Conservation (phyloP, 2,113 vertebrate genomes). For the Leuciscus idus region DNA sequence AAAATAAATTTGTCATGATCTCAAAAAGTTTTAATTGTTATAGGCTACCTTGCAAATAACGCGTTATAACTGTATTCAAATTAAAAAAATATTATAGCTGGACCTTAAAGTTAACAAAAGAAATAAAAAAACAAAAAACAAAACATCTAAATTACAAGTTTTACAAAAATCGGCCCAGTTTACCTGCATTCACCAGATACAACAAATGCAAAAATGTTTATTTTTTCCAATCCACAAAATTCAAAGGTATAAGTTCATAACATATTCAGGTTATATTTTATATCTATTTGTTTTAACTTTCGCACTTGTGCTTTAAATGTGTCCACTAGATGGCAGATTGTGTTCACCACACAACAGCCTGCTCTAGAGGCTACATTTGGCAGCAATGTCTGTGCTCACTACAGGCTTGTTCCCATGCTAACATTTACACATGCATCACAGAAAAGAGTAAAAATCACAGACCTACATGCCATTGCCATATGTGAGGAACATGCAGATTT, state of each 20-base stretch:
- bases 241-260: not conserved
- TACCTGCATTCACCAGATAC: not conserved
- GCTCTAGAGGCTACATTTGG: not conserved
- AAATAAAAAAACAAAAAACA: too few species aligned
- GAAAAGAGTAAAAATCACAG: conserved; percentile 14
- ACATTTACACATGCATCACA: conserved; percentile 13
- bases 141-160: too few species aligned
- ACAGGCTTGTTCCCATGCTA: not conserved
- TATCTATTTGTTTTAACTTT: not conserved
- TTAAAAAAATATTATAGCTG: too few species aligned
- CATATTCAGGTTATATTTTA: not conserved
- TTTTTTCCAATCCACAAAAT: not conserved
- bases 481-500: conserved; percentile 19
- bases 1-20: too few species aligned
- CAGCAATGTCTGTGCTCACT: not conserved
- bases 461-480: conserved; percentile 1
- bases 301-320: not conserved
- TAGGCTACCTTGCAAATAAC: too few species aligned
- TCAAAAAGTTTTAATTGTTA: too few species aligned
- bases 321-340: conserved; percentile 73
- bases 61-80: too few species aligned
- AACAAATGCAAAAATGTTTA: not conserved
- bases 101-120: too few species aligned
- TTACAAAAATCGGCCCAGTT: too few species aligned
- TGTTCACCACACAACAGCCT: conserved; percentile 34